These are phyloP conservation scores for Latrodectus elegans DNA, from an alignment of 2,888 invertebrate genomes.

Conservation along the genomic window DNA sequence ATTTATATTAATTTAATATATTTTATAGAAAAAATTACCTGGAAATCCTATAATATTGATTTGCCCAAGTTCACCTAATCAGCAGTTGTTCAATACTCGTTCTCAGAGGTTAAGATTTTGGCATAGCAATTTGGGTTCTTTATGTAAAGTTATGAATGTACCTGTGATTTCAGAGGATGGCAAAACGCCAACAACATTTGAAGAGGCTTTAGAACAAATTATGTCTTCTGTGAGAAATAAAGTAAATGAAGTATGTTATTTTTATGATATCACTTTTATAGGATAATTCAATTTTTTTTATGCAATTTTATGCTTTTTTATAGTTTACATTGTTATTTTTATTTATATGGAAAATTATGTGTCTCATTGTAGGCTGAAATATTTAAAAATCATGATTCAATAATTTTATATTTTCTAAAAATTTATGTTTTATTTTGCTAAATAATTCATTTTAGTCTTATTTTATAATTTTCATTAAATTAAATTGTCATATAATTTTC, in stretches of 20 bases:
- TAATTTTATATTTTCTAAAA: too few species aligned
- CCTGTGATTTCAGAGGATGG: conserved; percentile 76
- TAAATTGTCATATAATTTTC: too few species aligned
- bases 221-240: conserved; percentile 80
- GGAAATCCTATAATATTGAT: conserved; percentile 81
- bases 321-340: too few species aligned
- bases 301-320: too few species aligned
- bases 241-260: conserved; percentile 79
- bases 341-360: too few species aligned
- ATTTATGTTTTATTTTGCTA: too few species aligned
- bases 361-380: too few species aligned
- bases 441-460: too few species aligned
- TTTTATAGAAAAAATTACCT: conserved; percentile 80
- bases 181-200: conserved; percentile 73
- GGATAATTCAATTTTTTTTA: too few species aligned
- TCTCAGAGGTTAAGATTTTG: conserved; percentile 82
- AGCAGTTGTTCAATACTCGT: conserved; percentile 70
- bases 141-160: conserved; percentile 82
- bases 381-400: too few species aligned
- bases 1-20: conserved; percentile 13
- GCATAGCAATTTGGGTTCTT: conserved; percentile 81
- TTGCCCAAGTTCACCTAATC: conserved; percentile 75
- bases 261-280: too few species aligned
- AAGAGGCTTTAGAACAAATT: conserved; percentile 76
- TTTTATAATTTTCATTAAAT: too few species aligned